A percentile compares a stretch with the other conserved stretches of the same genome.
These are phyloP conservation scores for Brachirus orientalis DNA, from an alignment of 2,113 vertebrate genomes.

Conservation along the genomic window DNA sequence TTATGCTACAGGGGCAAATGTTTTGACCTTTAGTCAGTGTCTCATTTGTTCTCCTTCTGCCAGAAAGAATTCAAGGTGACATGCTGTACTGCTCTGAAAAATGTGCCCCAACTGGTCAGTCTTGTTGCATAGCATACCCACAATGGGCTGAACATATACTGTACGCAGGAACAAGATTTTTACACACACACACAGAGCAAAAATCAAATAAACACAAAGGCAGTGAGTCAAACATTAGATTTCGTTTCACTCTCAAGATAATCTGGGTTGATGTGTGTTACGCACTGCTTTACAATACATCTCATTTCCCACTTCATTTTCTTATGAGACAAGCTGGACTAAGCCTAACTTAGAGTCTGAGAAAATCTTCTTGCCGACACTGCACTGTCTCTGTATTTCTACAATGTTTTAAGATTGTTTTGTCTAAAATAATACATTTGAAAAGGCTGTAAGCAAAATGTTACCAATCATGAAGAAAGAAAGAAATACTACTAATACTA, in stretches of 20 bases:
- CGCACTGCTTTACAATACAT: neutral
- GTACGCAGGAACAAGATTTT: neutral
- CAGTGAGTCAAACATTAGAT: neutral
- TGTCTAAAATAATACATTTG: neutral
- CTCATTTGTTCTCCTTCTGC: neutral
- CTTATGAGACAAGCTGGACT: conserved; percentile 1
- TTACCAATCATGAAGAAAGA: too few relatives aligned
- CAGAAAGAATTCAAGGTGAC: conserved; percentile 48
- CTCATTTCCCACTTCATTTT: neutral
- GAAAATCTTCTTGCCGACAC: conserved; percentile 11
- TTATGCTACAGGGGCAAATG: conserved; percentile 9
- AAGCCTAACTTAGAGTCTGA: neutral
- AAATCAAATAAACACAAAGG: neutral
- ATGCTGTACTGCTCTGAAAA: conserved; percentile 31
- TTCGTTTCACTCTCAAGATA: neutral
- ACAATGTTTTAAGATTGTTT: conserved; percentile 36
- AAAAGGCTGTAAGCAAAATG: neutral
- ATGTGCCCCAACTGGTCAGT: conserved; percentile 63
- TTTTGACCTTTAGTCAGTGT: conserved; percentile 17
- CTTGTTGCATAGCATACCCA: conserved; percentile 47
- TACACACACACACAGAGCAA: neutral
- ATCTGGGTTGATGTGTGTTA: too few relatives aligned
- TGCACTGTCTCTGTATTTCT: conserved; percentile 23
- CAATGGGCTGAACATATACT: conserved; percentile 35
- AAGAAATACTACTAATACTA: too few relatives aligned